Base-by-base conservation (phyloP, 2,888 invertebrate genomes). In the Tetramorium bicarinatum region DNA sequence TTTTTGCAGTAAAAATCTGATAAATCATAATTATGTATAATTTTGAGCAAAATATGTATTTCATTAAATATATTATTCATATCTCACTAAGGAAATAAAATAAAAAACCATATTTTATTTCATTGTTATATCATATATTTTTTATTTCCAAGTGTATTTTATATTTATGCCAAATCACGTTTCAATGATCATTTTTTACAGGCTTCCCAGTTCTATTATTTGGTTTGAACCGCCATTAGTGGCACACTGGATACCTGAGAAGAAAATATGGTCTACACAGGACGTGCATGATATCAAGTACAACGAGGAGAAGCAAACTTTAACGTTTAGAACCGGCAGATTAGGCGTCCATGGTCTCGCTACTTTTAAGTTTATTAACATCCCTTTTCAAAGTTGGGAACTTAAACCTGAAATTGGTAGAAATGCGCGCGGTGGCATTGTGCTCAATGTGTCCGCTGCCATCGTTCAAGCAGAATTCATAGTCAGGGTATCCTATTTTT, bases 311-410 rank as follows among this genome's bases (percentile, higher is more conserved):
- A 97, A 98, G 92, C 96, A 97, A 7, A 96, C 96, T 0, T 95
- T 98, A 62, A 97, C 97, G 87, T 98, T 98, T 92, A 95, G 98
- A 75, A 97, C 97, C 0, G 97, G 97, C 0, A 96, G 96, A 77
- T 95, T 97, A 87, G 96, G 96, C 79, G 88, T 93, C 25, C 94
- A 94, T 69, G 98, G 97, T 0, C 96, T 98, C 85, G 98, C 97
- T 0, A 95, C 97, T 0, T 96, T 97, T 83, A 96, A 97, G 75
- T 98, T 97, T 94, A 96, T 97, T 82, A 98, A 98, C 93, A 95
- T 98, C 92, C 98, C 98, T 0, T 98, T 97, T 93, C 98, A 98
- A 94, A 97, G 97, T 0, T 98, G 98, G 98, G 98, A 98, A 90
- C 92, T 98, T 9, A 97, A 96, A 88, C 98, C 98, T 0, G 95